Evolutionary conservation across 2,888 invertebrate genomes (phyloP).

Genomic region (Oxystoma pomonae): DNA sequence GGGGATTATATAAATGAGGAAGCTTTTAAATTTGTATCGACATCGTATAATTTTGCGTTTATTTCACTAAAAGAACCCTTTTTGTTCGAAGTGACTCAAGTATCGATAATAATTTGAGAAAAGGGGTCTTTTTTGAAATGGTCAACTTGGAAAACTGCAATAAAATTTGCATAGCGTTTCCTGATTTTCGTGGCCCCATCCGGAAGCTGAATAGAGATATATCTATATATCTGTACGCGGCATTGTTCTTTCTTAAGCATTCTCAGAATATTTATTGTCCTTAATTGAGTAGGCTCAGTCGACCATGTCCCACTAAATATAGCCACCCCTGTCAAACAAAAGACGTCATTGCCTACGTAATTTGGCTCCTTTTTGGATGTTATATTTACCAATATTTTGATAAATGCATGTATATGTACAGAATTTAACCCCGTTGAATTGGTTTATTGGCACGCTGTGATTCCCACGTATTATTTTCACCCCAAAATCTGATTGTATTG

Average conservation of each 20-base stretch:
- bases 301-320: not conserved
- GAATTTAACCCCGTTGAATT: not conserved
- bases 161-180: not conserved
- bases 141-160: not conserved
- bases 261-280: not conserved
- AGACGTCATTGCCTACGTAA: not conserved
- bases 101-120: not conserved
- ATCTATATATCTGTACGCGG: too few species aligned
- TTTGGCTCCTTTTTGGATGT: not conserved
- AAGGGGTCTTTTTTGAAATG: not conserved
- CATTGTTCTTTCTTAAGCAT: not conserved
- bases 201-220: not conserved
- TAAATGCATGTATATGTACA: too few species aligned
- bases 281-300: not conserved
- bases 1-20: too few species aligned
- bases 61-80: too few species aligned
- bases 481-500: not conserved
- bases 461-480: not conserved
- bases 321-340: not conserved
- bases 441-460: not conserved
- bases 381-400: not conserved
- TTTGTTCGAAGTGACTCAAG: too few species aligned
- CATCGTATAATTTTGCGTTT: too few species aligned
- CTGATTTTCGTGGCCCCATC: not conserved
- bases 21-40: too few species aligned